Base-by-base conservation (phyloP, 2,113 vertebrate genomes). In the Peromyscus polionotus region DNA sequence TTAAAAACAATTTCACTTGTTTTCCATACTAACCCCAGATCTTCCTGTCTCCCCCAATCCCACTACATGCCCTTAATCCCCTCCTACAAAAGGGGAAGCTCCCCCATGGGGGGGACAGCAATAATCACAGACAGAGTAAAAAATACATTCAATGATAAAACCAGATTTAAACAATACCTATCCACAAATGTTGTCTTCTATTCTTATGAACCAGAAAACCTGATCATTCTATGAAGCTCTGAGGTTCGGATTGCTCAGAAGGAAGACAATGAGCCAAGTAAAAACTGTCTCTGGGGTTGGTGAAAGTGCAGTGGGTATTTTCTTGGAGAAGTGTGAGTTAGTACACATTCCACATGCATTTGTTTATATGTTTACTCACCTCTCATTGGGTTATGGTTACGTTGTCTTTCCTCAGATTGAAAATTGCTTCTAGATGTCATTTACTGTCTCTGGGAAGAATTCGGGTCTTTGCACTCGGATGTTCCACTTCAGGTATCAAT, bases 321-420 rank as follows among this genome's bases (percentile, higher is more conserved):
- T 75, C 42, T 83, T 65, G 75, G 87, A 87, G 81, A 93, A n/a
- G 3, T 19, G 39, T 24, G 48, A 54, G 7, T 96, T 90, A 65
- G 57, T 79, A 45, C 11, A 13, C 57, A 33, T 88, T 93, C 42
- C 5, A n/a, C 22, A 81, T 90, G 1, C 5, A 90, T 73, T 22
- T 92, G 33, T 70, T 89, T 63, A 68, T 65, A 24, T 63, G 51
- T n/a, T 79, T 94, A 88, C 72, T 80, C 28, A 81, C 33, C 36
- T 39, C 88, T 96, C 61, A 11, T n/a, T 94, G 17, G 17, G 36
- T 42, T 96, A 83, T 11, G 24, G 4, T 88, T 90, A 73, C 90
- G 85, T 90, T 88, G n/a, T 94, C 33, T 86, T 88, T 11, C 51
- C 39, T 86, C 1, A 36, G 2, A 1, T 93, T 94, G 93, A 88